Conservation (phyloP, 1,140 invertebrate genomes). For the Dufourea novaeangliae region DNA sequence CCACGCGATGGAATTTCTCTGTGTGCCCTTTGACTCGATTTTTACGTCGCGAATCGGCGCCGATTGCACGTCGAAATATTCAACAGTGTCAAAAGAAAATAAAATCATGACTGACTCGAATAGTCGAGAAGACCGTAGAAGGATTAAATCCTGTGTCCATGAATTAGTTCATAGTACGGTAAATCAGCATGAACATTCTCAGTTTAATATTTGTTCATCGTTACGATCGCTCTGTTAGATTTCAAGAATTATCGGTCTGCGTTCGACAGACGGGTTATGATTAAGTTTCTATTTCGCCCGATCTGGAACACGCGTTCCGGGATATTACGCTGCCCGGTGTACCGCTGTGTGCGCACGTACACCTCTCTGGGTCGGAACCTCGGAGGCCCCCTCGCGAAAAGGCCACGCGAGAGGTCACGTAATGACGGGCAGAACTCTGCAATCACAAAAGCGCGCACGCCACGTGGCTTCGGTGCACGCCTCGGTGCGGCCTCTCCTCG, state of each 20-base stretch:
- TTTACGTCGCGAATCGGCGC: no score
- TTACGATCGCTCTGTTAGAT: no score
- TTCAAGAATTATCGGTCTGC: neutral
- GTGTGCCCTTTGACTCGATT: neutral
- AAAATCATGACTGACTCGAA: no score
- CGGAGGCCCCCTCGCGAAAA: slow-evolving; percentile 73
- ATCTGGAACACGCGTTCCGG: slow-evolving; percentile 70
- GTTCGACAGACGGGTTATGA: neutral
- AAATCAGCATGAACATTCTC: no score
- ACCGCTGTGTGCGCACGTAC: slow-evolving; percentile 33
- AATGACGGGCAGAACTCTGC: slow-evolving; percentile 78
- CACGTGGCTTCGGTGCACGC: slow-evolving; percentile 74
- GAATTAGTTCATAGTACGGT: no score
- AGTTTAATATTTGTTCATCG: no score
- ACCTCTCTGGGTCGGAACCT: slow-evolving; percentile 54
- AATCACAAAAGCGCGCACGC: slow-evolving; percentile 79
- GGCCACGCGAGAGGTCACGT: slow-evolving; percentile 76
- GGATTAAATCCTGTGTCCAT: no score
- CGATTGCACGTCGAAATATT: no score
- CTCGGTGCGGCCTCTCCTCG: slow-evolving; percentile 60
- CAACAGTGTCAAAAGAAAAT: no score
- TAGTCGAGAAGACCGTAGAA: no score
- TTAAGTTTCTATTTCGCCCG: slow-evolving; percentile 22
- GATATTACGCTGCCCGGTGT: slow-evolving; percentile 14
- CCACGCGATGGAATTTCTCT: neutral